phyloP scores from a whole-genome alignment of 2,888 invertebrate species.

The Chamaedrilus cognettii region DNA sequence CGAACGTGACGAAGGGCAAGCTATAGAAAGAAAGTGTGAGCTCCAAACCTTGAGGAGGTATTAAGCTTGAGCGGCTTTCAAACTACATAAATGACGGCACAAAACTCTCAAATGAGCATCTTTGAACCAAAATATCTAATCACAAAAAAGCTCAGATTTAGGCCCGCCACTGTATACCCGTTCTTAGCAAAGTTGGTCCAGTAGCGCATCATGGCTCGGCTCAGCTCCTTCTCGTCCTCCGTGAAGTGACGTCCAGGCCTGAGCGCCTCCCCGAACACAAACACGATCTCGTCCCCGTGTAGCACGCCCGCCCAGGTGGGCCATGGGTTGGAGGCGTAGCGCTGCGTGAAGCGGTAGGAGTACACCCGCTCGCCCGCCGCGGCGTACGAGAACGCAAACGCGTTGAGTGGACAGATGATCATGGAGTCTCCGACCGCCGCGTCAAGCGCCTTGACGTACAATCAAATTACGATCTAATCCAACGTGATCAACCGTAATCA shows the following conservation, averaged over 20 bases:
- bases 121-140: too few species aligned
- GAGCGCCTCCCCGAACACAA: constrained; percentile 85
- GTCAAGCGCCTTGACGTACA: constrained; percentile 83
- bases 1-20: too few species aligned
- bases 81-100: too few species aligned
- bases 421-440: constrained; percentile 94
- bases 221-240: constrained; percentile 80
- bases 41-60: too few species aligned
- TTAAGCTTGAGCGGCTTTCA: too few species aligned
- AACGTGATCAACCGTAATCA: too few species aligned
- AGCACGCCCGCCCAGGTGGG: constrained; percentile 96
- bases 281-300: constrained; percentile 94
- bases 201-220: constrained; percentile 86
- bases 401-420: constrained; percentile 93
- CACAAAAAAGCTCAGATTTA: background rate
- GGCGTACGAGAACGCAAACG: constrained; percentile 86
- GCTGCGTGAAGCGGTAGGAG: constrained; percentile 88
- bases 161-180: constrained; percentile 27
- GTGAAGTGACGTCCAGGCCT: constrained; percentile 80
- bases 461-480: too few species aligned
- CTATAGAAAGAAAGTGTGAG: too few species aligned
- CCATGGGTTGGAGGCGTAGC: constrained; percentile 80
- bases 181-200: constrained; percentile 53
- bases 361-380: constrained; percentile 84
- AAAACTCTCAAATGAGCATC: too few species aligned